Base-by-base conservation (phyloP, 2,888 invertebrate species). In the Thyatira batis region DNA sequence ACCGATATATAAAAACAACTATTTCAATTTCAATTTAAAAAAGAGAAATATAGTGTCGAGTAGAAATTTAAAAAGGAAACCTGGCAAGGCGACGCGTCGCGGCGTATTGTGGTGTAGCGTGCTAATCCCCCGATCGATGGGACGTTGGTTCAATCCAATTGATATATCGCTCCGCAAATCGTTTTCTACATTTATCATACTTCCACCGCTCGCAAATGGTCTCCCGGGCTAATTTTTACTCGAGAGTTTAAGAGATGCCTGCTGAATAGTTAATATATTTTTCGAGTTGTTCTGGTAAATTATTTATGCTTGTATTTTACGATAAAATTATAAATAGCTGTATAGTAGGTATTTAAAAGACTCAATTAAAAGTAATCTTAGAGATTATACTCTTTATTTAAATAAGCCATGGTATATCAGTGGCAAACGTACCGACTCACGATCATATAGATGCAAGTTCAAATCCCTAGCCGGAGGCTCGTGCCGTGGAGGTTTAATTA, bases 151-250 rank as follows among this genome's bases (percentile, higher is more conserved):
- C 61, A 49, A 52, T 64, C 48, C 46, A 10, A 51, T 54, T 61
- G 65, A 65, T 60, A 66, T 66, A 64, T 63, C 57, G 45, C 67
- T 45, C 50, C 51, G 58, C 55, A 58, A 65, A 67, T 58, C 54
- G 58, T 55, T 65, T 45, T 49, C 27, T 43, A 56, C 65, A 58
- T 65, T 61, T 55, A 51, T 51, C 49, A 54, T 49, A 23, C 43
- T 45, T 51, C 13, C 17, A 27, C 17, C 30, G 44, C 45, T 39
- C 46, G 39, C 39, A 39, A 39, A 39, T 39, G 39, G 39, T 17
- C 39, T 39, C 39, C 13, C 1, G 39, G 17, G 17, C 17, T 39
- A 39, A 39, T 39, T 39, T 30, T 39, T 39, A 17, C 17, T n/a
- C 17, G 39, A 39, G 39, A 17, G n/a, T 33, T 33, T 33, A 33